Evolutionary conservation across 2,113 vertebrate genomes (phyloP).

Genomic region (Scortum barcoo): DNA sequence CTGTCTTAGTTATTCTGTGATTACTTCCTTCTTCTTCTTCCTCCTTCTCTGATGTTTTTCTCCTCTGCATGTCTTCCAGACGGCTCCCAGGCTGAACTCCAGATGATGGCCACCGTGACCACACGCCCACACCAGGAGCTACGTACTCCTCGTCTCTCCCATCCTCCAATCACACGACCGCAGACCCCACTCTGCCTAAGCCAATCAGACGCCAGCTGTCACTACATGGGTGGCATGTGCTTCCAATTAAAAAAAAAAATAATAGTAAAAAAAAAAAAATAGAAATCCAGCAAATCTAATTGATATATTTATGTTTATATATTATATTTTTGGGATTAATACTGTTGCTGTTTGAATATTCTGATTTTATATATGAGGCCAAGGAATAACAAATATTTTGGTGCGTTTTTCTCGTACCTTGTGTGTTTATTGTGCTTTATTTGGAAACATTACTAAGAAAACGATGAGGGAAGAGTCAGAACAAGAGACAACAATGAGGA

Average conservation of each 20-base stretch:
- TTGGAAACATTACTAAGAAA: slow-evolving; percentile 70
- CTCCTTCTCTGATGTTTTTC: neutral
- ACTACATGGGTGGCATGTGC: slow-evolving; percentile 82
- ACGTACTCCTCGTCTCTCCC: slow-evolving; percentile 45
- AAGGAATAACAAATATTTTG: slow-evolving; percentile 80
- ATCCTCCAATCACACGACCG: slow-evolving; percentile 71
- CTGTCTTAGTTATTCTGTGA: neutral
- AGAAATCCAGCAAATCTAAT: slow-evolving; percentile 80
- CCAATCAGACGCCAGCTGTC: slow-evolving; percentile 78
- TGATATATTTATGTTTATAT: slow-evolving; percentile 86
- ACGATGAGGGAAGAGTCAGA: slow-evolving; percentile 48
- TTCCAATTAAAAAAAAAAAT: slow-evolving; percentile 81
- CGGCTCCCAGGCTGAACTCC: slow-evolving; percentile 95
- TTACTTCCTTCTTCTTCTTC: neutral
- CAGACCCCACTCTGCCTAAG: slow-evolving; percentile 69
- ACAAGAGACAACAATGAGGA: slow-evolving; percentile 36
- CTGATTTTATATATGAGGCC: slow-evolving; percentile 83
- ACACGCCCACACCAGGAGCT: slow-evolving; percentile 35
- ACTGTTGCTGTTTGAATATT: slow-evolving; percentile 81
- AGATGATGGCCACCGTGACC: slow-evolving; percentile 88
- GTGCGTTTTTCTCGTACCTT: slow-evolving; percentile 70
- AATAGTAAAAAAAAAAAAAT: slow-evolving; percentile 37
- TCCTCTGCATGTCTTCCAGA: slow-evolving; percentile 79
- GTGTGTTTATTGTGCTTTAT: slow-evolving; percentile 69
- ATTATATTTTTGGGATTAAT: slow-evolving; percentile 84